phyloP scores from a whole-genome alignment of 2,888 invertebrate genomes.

The Agonum fuliginosum region DNA sequence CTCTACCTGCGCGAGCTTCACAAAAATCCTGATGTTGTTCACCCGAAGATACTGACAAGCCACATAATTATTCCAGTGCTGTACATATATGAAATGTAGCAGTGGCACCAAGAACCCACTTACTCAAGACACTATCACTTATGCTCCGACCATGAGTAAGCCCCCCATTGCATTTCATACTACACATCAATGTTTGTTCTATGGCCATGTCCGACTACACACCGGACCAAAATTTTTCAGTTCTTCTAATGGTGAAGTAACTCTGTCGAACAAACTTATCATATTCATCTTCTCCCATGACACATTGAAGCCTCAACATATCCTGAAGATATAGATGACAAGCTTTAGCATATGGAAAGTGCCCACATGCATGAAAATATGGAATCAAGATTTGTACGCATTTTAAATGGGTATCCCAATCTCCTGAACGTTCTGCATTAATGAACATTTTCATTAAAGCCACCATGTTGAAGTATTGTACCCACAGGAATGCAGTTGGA shows the following conservation, averaged over 20 bases:
- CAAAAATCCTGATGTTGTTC: conserved; percentile 66
- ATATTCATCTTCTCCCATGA: conserved; percentile 63
- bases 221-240: conserved; percentile 63
- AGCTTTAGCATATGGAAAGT: conserved; percentile 68
- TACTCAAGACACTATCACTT: conserved; percentile 62
- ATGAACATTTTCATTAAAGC: not conserved
- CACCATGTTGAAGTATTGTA: conserved; percentile 65
- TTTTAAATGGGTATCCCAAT: conserved; percentile 15
- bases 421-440: not conserved
- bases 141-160: conserved; percentile 64
- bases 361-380: conserved; percentile 63
- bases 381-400: conserved; percentile 51
- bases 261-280: conserved; percentile 61
- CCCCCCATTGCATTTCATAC: conserved; percentile 65
- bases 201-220: conserved; percentile 66
- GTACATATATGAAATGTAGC: conserved; percentile 62
- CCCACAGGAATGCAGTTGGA: conserved; percentile 64
- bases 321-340: conserved; percentile 69
- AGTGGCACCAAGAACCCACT: conserved; percentile 62
- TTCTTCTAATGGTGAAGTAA: conserved; percentile 58
- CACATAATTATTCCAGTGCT: conserved; percentile 63
- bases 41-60: conserved; percentile 57
- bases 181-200: conserved; percentile 66
- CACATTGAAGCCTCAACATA: conserved; percentile 65
- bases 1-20: not conserved